Percentiles rank a stretch among this genome's conserved stretches.
Conservation (phyloP, 2,113 vertebrate species). For the Microtus richardsoni region DNA sequence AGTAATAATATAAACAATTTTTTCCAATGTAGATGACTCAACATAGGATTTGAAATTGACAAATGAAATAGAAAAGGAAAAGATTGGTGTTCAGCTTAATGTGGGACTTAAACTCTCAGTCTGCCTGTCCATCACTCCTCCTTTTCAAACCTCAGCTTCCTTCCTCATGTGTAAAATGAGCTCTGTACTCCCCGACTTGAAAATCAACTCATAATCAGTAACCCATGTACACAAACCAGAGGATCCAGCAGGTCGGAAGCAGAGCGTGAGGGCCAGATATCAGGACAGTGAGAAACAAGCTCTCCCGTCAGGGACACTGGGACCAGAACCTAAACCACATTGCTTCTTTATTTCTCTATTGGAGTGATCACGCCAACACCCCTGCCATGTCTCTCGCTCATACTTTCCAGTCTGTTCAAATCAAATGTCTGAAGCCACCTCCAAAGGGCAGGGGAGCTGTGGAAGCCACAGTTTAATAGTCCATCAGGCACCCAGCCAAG, state of each 20-base stretch:
- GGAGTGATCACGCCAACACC: background rate
- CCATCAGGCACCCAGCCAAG: background rate
- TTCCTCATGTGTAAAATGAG: background rate
- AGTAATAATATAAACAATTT: background rate
- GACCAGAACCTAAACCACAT: background rate
- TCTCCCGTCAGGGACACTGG: background rate
- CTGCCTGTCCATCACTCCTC: background rate
- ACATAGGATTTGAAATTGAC: background rate
- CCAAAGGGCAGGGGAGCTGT: background rate
- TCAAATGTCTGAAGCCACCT: background rate
- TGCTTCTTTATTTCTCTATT: background rate
- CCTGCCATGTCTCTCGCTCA: constrained; percentile 11
- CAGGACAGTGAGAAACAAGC: background rate
- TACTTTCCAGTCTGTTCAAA: constrained; percentile 8
- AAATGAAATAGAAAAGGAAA: background rate
- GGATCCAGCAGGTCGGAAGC: background rate
- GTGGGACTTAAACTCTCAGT: background rate
- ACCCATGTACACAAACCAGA: background rate
- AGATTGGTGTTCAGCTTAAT: background rate
- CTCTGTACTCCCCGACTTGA: background rate
- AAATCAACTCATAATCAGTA: background rate
- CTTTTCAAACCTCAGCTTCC: background rate
- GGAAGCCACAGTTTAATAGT: background rate
- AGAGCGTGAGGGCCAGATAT: background rate
- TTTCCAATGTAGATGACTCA: background rate